Conservation (phyloP, 1,140 invertebrate genomes). For the Phenacoccus solenopsis region DNA sequence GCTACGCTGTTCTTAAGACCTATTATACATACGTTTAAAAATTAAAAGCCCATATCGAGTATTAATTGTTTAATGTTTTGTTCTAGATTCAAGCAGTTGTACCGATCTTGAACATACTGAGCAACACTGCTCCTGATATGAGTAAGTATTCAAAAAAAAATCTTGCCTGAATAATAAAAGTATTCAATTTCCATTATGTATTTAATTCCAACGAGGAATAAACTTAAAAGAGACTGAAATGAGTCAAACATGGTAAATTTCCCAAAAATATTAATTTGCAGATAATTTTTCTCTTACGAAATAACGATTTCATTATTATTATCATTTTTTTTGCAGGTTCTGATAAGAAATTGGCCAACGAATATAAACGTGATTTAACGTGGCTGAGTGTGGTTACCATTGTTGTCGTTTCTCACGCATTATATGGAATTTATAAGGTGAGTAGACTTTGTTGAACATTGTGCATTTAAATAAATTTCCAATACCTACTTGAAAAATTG, state of each 20-base stretch:
- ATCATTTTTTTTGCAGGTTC: background rate
- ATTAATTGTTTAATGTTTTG: background rate
- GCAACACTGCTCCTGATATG: background rate
- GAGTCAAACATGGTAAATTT: too few species aligned
- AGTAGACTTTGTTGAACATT: too few species aligned
- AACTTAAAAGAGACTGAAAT: too few species aligned
- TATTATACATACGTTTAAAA: too few species aligned
- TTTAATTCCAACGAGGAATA: too few species aligned
- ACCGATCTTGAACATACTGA: background rate
- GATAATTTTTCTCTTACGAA: too few species aligned
- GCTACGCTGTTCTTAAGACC: too few species aligned
- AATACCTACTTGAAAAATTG: too few species aligned
- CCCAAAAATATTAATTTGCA: too few species aligned
- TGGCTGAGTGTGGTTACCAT: slow-evolving; percentile 1
- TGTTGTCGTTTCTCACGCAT: background rate
- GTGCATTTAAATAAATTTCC: too few species aligned
- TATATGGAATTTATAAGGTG: slow-evolving; percentile 1
- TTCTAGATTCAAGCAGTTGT: slow-evolving; percentile 5
- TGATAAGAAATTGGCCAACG: background rate
- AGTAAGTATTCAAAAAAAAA: background rate
- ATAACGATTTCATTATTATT: too few species aligned
- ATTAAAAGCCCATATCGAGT: too few species aligned
- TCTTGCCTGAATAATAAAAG: background rate
- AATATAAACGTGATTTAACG: slow-evolving; percentile 3
- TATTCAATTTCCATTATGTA: background rate